Percentiles rank a stretch among this genome's conserved stretches.
phyloP scores from a whole-genome alignment of 2,797 vertebrate species.

The Gorsachius magnificus region DNA sequence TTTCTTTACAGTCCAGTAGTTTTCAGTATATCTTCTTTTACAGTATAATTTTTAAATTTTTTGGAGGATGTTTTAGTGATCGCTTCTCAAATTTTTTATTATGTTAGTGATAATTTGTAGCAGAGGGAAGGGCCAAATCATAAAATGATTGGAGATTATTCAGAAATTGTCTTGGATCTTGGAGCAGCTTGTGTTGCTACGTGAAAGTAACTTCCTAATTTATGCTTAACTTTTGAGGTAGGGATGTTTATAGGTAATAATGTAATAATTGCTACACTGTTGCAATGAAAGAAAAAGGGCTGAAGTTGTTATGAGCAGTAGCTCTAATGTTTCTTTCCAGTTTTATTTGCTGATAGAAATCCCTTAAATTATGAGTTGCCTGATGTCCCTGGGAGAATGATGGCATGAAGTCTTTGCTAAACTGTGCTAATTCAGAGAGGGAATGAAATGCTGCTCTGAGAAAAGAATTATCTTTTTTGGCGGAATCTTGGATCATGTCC shows the following conservation, averaged over 20 bases:
- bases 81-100: background rate
- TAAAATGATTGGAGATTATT: background rate
- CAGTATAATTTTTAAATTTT: background rate
- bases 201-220: background rate
- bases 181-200: background rate
- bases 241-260: background rate
- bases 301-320: background rate
- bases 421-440: background rate
- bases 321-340: background rate
- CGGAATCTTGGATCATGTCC: slow-evolving; percentile 1
- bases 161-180: background rate
- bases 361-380: background rate
- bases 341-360: background rate
- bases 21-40: background rate
- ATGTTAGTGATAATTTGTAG: background rate
- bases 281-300: background rate
- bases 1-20: background rate
- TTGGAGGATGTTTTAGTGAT: background rate
- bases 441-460: background rate
- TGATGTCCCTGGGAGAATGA: background rate
- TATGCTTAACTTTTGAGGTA: background rate
- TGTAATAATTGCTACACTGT: background rate
- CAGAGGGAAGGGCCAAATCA: background rate
- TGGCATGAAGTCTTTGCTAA: background rate
- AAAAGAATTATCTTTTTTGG: background rate